Evolutionary conservation across 2,797 vertebrate species (phyloP), one percentile per base, ranked within the genome.

Genomic region (Dromococcyx pavoninus): DNA sequence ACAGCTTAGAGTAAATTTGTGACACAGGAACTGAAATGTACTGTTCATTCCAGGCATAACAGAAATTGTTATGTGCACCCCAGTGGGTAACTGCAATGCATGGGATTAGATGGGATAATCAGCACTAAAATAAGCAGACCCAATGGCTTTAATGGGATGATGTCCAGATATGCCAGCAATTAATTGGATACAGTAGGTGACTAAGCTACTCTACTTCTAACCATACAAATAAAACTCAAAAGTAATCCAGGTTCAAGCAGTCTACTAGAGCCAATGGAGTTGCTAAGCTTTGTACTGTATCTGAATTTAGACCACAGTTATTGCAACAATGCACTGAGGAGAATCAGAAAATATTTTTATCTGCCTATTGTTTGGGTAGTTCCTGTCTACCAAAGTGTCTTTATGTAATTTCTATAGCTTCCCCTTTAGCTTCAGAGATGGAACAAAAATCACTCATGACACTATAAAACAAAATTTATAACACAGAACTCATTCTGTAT

Each of bases 81-180:
- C 86, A 67, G 72, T 86, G 85, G 89, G 73, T 84, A 81, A 87
- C 87, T 96, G 84, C 57, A 91, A 39, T 48, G 87, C 95, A 94
- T 88, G 91, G 93, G 96, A 97, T 96, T 95, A 94, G 92, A 79
- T 64, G 50, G 89, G 73, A 93, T 96, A 93, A 95, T 95, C 85
- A 84, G 58, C 56, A 80, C 70, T 37, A 83, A 94, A 95, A 92
- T 70, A 88, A 85, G 58, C 78, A 91, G 66, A n/a, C 87, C 58
- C 87, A 89, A 69, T 78, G 92, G 66, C 39, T 93, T 94, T 66
- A 91, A 83, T 86, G 82, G 87, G 82, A 94, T 92, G 82, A 84
- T 80, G 73, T 91, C 85, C 87, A 94, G 78, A 93, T 37, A 56
- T 80, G 65, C 69, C 75, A 92, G 73, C 43, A 91, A 92, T 95